Conservation (phyloP, 2,113 vertebrate genomes). For the Nothoprocta perdicaria region DNA sequence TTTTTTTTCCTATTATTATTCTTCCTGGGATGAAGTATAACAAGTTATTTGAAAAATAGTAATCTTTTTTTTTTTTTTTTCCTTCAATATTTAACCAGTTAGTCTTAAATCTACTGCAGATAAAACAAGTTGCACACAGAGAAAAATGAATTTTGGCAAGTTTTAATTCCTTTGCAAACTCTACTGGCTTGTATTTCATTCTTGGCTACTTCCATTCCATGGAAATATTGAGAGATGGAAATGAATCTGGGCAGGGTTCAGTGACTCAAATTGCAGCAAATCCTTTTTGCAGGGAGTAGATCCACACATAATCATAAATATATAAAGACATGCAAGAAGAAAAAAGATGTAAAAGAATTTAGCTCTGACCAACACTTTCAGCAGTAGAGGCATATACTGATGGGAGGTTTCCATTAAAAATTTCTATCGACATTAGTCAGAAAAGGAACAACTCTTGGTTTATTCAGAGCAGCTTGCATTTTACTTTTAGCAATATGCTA, state of each 20-base stretch:
- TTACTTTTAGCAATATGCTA: background rate
- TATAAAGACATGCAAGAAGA: background rate
- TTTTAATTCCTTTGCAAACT: slow-evolving; percentile 8
- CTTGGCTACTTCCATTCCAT: background rate
- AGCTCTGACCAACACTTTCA: background rate
- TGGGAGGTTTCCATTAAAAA: background rate
- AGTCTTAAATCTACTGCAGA: background rate
- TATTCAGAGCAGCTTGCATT: background rate
- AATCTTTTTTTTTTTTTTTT: background rate
- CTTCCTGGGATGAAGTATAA: background rate
- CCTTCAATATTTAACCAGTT: background rate
- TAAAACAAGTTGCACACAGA: background rate
- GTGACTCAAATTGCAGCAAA: slow-evolving; percentile 3
- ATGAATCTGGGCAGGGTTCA: slow-evolving; percentile 13
- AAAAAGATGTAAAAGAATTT: background rate
- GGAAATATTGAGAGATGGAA: slow-evolving; percentile 46
- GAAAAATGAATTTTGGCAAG: slow-evolving; percentile 11
- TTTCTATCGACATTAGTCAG: background rate
- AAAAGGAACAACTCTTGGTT: background rate
- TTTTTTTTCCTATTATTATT: background rate
- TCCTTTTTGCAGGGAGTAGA: background rate
- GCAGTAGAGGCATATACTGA: background rate
- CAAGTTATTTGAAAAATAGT: background rate
- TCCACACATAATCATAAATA: background rate
- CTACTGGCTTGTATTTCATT: background rate